A percentile compares a stretch with the other conserved stretches of the same genome.
Evolutionary conservation across 2,797 vertebrate genomes (phyloP).

Genomic region (Gadopsis bispinosus): DNA sequence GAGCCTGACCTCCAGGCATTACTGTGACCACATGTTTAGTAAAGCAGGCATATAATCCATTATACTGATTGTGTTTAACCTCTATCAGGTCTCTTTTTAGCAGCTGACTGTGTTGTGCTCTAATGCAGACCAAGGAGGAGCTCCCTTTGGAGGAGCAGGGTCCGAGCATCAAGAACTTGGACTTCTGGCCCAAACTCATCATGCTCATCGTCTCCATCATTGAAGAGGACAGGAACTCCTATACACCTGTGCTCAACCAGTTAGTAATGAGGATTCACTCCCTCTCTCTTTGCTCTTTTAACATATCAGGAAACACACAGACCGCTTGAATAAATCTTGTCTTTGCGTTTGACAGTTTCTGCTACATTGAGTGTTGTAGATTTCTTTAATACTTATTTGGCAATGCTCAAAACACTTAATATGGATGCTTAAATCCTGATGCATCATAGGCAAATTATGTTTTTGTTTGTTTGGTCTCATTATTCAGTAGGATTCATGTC

Average conservation of each 20-base stretch:
- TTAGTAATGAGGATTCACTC: conserved; percentile 78
- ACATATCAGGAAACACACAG: background rate
- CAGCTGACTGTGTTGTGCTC: conserved; percentile 8
- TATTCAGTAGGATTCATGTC: background rate
- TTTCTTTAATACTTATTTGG: background rate
- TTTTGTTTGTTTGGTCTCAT: background rate
- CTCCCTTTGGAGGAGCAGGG: conserved; percentile 94
- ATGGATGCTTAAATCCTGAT: background rate
- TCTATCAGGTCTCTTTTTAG: background rate
- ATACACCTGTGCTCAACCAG: conserved; percentile 97
- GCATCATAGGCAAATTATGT: background rate
- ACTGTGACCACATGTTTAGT: background rate
- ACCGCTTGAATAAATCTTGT: background rate
- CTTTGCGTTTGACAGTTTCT: background rate
- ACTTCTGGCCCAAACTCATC: conserved; percentile 99
- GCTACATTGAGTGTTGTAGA: background rate
- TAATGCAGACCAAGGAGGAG: conserved; percentile 89
- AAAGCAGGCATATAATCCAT: background rate
- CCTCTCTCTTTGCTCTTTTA: too few species aligned
- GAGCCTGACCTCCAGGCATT: background rate
- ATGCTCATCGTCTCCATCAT: conserved; percentile 98
- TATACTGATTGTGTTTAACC: conserved; percentile 50
- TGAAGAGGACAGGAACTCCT: conserved; percentile 98
- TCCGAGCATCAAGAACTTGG: conserved; percentile 95
- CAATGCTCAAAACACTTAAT: background rate